These are phyloP conservation scores for Dinomys branickii DNA, from an alignment of 2,113 vertebrate species.

Conservation along the genomic window DNA sequence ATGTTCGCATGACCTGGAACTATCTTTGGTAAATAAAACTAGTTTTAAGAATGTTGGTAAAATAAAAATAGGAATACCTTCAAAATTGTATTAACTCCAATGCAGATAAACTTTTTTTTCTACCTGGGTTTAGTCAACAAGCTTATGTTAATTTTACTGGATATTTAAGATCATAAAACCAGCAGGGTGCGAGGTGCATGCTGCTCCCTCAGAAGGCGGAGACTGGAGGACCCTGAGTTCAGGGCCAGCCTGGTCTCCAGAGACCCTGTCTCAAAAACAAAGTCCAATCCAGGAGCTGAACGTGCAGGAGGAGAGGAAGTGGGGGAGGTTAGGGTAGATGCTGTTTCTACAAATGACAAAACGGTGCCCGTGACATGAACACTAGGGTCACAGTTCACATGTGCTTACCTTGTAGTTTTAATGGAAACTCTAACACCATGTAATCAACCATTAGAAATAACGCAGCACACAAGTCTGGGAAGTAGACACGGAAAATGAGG, in stretches of 20 bases:
- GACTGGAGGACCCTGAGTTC: not conserved
- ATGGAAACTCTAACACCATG: not conserved
- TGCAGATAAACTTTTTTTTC: not conserved
- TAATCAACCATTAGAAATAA: not conserved
- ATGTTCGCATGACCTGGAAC: not conserved
- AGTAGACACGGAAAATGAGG: not conserved
- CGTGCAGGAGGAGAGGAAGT: not conserved
- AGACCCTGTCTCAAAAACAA: not conserved
- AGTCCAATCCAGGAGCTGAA: not conserved
- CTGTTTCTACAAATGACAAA: not conserved
- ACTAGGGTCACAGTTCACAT: no score
- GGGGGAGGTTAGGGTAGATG: not conserved
- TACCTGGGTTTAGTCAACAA: not conserved
- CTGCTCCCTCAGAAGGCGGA: not conserved
- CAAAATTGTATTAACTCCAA: not conserved
- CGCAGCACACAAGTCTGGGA: not conserved
- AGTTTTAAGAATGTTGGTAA: not conserved
- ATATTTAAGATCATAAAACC: not conserved
- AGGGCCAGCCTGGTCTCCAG: not conserved
- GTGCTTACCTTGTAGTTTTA: not conserved
- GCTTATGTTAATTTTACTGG: not conserved
- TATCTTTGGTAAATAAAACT: not conserved
- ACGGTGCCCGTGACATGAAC: rapidly evolving
- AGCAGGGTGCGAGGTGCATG: not conserved
- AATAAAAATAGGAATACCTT: not conserved